These are phyloP conservation scores for Drosophila sp. DNA, from an alignment of 1,140 invertebrate genomes.

Conservation along the genomic window DNA sequence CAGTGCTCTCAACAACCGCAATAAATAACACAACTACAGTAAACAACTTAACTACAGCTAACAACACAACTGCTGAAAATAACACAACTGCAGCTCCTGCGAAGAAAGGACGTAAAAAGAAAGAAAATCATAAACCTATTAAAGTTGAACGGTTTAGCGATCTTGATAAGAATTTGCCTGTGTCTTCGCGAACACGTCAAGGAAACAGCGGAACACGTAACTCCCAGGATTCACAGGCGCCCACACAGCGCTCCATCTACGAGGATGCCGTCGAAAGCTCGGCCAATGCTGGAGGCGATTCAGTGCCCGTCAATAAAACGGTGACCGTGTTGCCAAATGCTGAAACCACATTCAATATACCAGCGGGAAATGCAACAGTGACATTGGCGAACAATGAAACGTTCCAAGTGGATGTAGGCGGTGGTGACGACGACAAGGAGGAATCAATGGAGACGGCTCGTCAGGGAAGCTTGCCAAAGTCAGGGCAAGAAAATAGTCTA, in stretches of 20 bases:
- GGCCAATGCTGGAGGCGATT: conserved; percentile 7
- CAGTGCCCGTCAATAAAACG: conserved; percentile 44
- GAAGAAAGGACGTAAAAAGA: conserved; percentile 65
- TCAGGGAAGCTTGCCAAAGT: conserved; percentile 36
- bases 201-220: conserved; percentile 43
- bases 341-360: conserved; percentile 57
- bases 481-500: conserved; percentile 53
- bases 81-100: conserved; percentile 14
- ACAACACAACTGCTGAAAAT: neutral
- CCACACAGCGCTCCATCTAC: conserved; percentile 63
- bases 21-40: conserved; percentile 18
- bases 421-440: conserved; percentile 33
- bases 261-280: conserved; percentile 73
- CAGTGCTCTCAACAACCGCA: conserved; percentile 25
- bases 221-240: conserved; percentile 37
- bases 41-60: conserved; percentile 1
- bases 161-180: conserved; percentile 54
- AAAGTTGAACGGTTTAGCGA: conserved; percentile 80
- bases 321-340: conserved; percentile 26
- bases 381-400: conserved; percentile 38
- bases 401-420: conserved; percentile 50
- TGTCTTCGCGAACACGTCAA: conserved; percentile 67
- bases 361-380: conserved; percentile 20
- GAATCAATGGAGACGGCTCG: conserved; percentile 61
- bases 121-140: conserved; percentile 68